These are phyloP conservation scores for Nebria salina DNA, from an alignment of 2,888 invertebrate species.

Conservation along the genomic window DNA sequence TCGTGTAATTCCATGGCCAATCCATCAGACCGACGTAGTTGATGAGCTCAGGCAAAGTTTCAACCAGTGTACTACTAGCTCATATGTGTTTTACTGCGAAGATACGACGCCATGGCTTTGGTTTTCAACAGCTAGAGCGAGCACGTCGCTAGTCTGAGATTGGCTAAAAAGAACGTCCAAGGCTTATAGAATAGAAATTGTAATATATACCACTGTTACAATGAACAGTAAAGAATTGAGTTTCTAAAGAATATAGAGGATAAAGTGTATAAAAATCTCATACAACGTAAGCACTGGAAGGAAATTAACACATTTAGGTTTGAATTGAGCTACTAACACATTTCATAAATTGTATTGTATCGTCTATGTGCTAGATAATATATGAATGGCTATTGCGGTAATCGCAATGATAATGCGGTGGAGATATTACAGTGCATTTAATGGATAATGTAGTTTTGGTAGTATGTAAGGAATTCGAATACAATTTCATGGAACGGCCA, in stretches of 20 bases:
- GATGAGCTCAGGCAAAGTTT: slow-evolving; percentile 50
- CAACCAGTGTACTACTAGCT: background rate
- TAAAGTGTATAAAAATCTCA: slow-evolving; percentile 53
- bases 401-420: too few species aligned
- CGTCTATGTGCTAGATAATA: too few species aligned
- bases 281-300: slow-evolving; percentile 53
- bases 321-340: too few species aligned
- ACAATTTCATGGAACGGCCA: too few species aligned
- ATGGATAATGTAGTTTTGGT: too few species aligned
- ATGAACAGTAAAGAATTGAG: slow-evolving; percentile 35
- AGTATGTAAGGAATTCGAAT: too few species aligned
- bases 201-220: slow-evolving; percentile 54
- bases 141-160: slow-evolving; percentile 35
- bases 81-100: background rate
- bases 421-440: too few species aligned
- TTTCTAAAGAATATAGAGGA: slow-evolving; percentile 45
- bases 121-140: slow-evolving; percentile 20
- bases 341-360: too few species aligned
- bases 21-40: slow-evolving; percentile 55
- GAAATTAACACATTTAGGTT: slow-evolving; percentile 54
- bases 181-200: slow-evolving; percentile 55
- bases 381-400: too few species aligned
- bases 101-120: background rate
- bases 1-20: slow-evolving; percentile 50
- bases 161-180: slow-evolving; percentile 49